These are phyloP conservation scores for Andricus curvator DNA, from an alignment of 2,888 invertebrate species.

Conservation along the genomic window DNA sequence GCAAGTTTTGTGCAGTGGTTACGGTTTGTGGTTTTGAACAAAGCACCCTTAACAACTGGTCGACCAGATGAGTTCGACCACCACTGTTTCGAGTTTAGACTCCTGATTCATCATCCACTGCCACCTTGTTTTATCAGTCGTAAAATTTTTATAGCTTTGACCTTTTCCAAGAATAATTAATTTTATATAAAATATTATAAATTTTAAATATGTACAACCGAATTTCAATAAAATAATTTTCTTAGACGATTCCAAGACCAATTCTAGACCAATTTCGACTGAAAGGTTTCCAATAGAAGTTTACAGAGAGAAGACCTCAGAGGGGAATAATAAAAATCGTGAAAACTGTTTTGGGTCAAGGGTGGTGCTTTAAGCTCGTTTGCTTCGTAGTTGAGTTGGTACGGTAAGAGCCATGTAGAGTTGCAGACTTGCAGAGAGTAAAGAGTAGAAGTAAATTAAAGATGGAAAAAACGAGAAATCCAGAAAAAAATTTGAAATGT, in stretches of 20 bases:
- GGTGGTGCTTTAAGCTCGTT: slow-evolving; percentile 15
- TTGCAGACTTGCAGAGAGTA: background rate
- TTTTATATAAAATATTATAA: background rate
- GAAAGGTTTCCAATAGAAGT: background rate
- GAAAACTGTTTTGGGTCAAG: slow-evolving; percentile 37
- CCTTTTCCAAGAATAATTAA: background rate
- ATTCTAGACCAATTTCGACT: background rate
- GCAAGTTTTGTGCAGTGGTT: slow-evolving; percentile 56
- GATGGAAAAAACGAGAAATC: background rate
- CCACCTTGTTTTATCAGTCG: background rate
- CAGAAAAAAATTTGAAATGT: background rate
- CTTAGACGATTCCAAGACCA: background rate
- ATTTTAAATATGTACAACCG: background rate
- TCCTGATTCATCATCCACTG: background rate
- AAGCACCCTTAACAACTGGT: slow-evolving; percentile 53
- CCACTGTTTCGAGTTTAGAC: background rate
- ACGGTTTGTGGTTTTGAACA: slow-evolving; percentile 59
- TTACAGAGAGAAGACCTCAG: background rate
- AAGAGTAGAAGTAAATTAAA: background rate
- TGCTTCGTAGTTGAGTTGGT: slow-evolving; percentile 10
- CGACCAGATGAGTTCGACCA: slow-evolving; percentile 43
- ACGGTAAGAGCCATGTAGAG: background rate
- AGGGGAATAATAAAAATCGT: slow-evolving; percentile 17
- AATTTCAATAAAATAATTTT: background rate
- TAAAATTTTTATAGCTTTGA: background rate